These are phyloP conservation scores for Takifugu bimaculatus DNA, from an alignment of 2,113 vertebrate species.

Conservation along the genomic window DNA sequence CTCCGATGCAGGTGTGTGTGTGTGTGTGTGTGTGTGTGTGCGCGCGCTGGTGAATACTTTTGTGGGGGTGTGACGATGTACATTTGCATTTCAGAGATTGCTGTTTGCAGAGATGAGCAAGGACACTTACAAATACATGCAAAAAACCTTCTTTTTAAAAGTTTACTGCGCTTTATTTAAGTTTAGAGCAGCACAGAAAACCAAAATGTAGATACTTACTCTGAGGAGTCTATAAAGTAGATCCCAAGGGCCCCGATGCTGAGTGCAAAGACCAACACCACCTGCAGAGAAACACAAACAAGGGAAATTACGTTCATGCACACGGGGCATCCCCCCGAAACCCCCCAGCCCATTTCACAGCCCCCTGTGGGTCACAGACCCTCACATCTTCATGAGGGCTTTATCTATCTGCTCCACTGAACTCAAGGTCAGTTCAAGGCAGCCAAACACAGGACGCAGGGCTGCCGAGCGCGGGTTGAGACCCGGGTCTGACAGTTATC, in stretches of 20 bases:
- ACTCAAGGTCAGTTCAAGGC: slow-evolving; percentile 2
- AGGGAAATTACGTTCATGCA: slow-evolving; percentile 28
- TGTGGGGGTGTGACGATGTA: slow-evolving; percentile 39
- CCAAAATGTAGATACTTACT: slow-evolving; percentile 72
- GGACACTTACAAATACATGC: slow-evolving; percentile 10
- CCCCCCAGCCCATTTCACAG: too few relatives aligned
- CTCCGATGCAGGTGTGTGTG: slow-evolving; percentile 27
- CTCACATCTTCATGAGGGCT: too few relatives aligned
- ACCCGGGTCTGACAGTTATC: slow-evolving; percentile 29
- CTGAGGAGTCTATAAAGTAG: slow-evolving; percentile 99
- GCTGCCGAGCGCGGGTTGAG: slow-evolving; percentile 9
- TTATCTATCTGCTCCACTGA: slow-evolving; percentile 10
- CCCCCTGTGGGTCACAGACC: slow-evolving; percentile 19
- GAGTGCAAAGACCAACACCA: slow-evolving; percentile 98
- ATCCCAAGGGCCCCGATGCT: slow-evolving; percentile 99
- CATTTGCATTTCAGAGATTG: slow-evolving; percentile 39
- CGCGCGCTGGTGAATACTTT: slow-evolving; percentile 7
- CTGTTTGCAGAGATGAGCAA: slow-evolving; percentile 26
- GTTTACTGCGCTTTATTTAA: not conserved
- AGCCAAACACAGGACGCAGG: not conserved
- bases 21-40: slow-evolving; percentile 11
- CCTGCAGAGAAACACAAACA: slow-evolving; percentile 75
- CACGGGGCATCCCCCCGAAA: not conserved
- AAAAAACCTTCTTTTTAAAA: not conserved
- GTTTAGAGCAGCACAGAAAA: not conserved